Conservation (phyloP, 2,113 vertebrate genomes). For the Vimba vimba region DNA sequence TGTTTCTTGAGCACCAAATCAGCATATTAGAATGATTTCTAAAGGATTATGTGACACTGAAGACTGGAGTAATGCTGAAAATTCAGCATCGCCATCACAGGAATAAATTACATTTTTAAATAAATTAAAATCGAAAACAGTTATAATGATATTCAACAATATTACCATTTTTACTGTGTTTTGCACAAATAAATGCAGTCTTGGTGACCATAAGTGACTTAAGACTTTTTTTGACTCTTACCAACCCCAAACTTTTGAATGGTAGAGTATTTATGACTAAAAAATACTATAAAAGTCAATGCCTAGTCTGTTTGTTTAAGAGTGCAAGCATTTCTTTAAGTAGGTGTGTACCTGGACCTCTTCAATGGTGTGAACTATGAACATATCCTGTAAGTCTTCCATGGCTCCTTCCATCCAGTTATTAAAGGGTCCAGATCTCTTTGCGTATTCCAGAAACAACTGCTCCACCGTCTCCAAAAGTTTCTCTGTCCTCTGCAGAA, state of each 20-base stretch:
- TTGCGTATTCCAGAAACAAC: conserved; percentile 82
- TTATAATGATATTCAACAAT: not conserved
- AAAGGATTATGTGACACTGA: not conserved
- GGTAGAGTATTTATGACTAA: conserved; percentile 15
- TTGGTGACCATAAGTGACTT: not conserved
- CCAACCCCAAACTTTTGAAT: not conserved
- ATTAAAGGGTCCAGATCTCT: conserved; percentile 81
- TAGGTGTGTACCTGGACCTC: conserved; percentile 89
- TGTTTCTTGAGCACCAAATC: not conserved
- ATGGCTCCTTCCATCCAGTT: conserved; percentile 85
- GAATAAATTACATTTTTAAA: too few species aligned
- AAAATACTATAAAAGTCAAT: not conserved
- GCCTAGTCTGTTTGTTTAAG: not conserved
- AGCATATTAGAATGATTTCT: not conserved
- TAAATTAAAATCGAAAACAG: not conserved
- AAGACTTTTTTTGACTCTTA: too few species aligned
- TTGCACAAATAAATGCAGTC: not conserved
- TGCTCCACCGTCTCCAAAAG: conserved; percentile 82
- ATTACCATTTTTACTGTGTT: not conserved
- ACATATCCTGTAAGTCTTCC: conserved; percentile 83
- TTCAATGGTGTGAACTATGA: conserved; percentile 91
- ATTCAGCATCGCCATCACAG: too few species aligned
- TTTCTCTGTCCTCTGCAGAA: conserved; percentile 78
- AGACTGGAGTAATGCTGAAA: too few species aligned
- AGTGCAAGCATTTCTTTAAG: not conserved